Evolutionary conservation across 2,888 invertebrate genomes (phyloP), one percentile per base, ranked within the genome.

Genomic region (Ophion obscuratus): DNA sequence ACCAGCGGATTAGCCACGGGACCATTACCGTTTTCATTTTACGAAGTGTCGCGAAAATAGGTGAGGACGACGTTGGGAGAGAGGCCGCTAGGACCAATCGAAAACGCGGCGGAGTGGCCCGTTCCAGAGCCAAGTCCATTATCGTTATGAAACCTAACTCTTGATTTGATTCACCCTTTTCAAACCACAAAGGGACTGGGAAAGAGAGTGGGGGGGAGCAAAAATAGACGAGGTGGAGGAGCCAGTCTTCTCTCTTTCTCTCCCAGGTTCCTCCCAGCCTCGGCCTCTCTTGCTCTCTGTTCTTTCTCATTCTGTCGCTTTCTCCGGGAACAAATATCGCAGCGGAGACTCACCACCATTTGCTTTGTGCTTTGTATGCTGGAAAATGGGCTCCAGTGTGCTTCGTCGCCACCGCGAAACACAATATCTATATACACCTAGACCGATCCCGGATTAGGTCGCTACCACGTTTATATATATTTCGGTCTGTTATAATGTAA

Each of bases 301-400:
- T 67, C 66, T 59, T 14, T 4, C 62, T 36, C 62, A 17, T 7
- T 62, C 75, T 7, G 31, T 40, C 70, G 36, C 66, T 74, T 66
- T 64, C 67, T 71, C 73, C 81, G 67, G 53, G 79, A 83, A 78
- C 86, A 83, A 86, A 86, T 86, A 86, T 86, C 81, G 70, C 40
- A 53, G 67, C 75, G 59, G 67, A 84, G 83, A 77, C 71, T 67
- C 80, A 73, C 59, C 40, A 47, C 70, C 75, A 86, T 87, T 85
- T 89, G 88, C 89, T 91, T 91, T 90, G 91, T 91, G 89, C 90
- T 90, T 90, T 88, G 89, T 90, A 90, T 86, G 70, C 82, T 76
- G 79, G 89, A 87, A 88, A 91, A 90, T 88, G 86, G 87, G 83
- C 81, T 82, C 78, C 84, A 85, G 84, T 80, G 81, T 87, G 74